A percentile compares a stretch with the other conserved stretches of the same genome.
Evolutionary conservation across 2,888 invertebrate species (phyloP).

Genomic region (Synanthedon vespiformis): DNA sequence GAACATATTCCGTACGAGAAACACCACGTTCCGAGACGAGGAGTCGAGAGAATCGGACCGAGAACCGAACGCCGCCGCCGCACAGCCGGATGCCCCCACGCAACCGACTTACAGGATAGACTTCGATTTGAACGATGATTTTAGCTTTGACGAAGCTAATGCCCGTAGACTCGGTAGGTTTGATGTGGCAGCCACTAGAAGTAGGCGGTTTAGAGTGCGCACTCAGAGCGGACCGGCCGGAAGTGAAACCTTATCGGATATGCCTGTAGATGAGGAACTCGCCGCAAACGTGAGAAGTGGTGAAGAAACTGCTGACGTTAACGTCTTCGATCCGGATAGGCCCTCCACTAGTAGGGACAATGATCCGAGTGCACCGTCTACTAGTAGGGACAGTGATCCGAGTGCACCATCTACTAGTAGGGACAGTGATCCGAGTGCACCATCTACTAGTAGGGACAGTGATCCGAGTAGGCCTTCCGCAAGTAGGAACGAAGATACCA

Average conservation of each 20-base stretch:
- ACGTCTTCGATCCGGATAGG: slow-evolving; percentile 20
- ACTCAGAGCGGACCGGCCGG: slow-evolving; percentile 22
- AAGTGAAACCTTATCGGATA: slow-evolving; percentile 8
- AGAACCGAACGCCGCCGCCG: slow-evolving; percentile 3
- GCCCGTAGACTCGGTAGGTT: slow-evolving; percentile 22
- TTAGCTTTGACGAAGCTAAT: slow-evolving; percentile 12
- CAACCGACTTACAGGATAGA: slow-evolving; percentile 35
- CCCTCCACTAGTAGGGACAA: slow-evolving; percentile 50
- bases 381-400: slow-evolving; percentile 13
- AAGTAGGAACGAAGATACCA: slow-evolving; percentile 22
- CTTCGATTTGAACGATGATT: slow-evolving; percentile 32
- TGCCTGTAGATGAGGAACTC: neutral
- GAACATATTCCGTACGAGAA: slow-evolving; percentile 51
- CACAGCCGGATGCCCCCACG: slow-evolving; percentile 9
- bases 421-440: slow-evolving; percentile 16
- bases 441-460: slow-evolving; percentile 7
- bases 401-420: slow-evolving; percentile 50
- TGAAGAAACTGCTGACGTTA: slow-evolving; percentile 9
- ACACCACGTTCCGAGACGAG: slow-evolving; percentile 43
- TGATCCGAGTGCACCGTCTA: slow-evolving; percentile 2
- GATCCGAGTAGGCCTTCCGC: slow-evolving; percentile 39
- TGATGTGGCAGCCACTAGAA: slow-evolving; percentile 32
- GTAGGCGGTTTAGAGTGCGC: slow-evolving; percentile 40
- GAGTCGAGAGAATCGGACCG: slow-evolving; percentile 17
- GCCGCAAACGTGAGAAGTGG: slow-evolving; percentile 9